Conservation (phyloP, 2,888 invertebrate genomes). For the Parnassius mnemosyne region DNA sequence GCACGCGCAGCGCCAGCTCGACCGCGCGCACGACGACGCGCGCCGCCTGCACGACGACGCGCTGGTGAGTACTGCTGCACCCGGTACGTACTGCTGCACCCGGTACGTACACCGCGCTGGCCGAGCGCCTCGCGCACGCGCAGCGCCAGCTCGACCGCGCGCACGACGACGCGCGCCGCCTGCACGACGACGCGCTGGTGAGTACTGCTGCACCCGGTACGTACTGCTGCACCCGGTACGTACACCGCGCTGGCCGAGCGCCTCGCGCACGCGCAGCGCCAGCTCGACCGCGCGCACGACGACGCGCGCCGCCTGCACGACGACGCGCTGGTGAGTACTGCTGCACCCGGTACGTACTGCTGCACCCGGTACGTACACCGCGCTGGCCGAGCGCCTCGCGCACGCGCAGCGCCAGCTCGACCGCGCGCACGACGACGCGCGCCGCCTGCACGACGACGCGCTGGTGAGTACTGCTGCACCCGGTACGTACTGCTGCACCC, state of each 20-base stretch:
- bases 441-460: conserved; percentile 70
- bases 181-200: conserved; percentile 63
- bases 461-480: conserved; percentile 62
- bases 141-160: conserved; percentile 44
- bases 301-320: conserved; percentile 70
- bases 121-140: conserved; percentile 76
- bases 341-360: conserved; percentile 67
- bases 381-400: no score
- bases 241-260: conserved; percentile 72
- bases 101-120: conserved; percentile 49
- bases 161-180: conserved; percentile 56
- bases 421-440: conserved; percentile 58
- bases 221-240: conserved; percentile 52
- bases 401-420: no score
- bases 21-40: conserved; percentile 48
- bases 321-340: conserved; percentile 54
- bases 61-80: conserved; percentile 58
- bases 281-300: conserved; percentile 62
- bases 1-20: conserved; percentile 57
- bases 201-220: conserved; percentile 67
- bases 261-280: conserved; percentile 70
- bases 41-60: conserved; percentile 54
- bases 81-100: conserved; percentile 47
- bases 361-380: conserved; percentile 62
- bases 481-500: conserved; percentile 66